These are phyloP conservation scores for Trichechus manatus DNA, from an alignment of 2,113 vertebrate species.

Conservation along the genomic window DNA sequence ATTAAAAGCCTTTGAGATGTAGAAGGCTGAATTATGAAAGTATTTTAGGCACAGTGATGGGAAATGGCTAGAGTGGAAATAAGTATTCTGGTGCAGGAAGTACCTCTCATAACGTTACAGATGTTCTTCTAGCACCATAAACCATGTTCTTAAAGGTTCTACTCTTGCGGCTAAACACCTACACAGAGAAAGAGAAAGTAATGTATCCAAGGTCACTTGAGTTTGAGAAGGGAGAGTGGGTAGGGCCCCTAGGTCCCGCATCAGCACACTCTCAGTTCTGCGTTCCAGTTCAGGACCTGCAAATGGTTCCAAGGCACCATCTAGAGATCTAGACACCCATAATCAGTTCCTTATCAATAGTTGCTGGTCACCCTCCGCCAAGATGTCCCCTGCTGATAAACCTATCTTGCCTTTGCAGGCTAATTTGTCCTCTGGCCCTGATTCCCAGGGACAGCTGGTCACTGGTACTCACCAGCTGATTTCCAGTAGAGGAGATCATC, in stretches of 20 bases:
- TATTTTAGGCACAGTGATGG: background rate
- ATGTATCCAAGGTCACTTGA: background rate
- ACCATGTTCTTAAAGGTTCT: background rate
- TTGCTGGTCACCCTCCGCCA: background rate
- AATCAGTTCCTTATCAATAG: background rate
- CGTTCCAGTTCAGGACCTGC: slow-evolving; percentile 15
- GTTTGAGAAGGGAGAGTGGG: background rate
- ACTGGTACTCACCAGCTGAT: background rate
- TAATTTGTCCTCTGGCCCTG: background rate
- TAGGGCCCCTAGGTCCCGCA: background rate
- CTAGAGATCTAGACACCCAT: background rate
- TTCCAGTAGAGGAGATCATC: background rate
- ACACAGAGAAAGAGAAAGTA: slow-evolving; percentile 40
- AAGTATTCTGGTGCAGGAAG: background rate
- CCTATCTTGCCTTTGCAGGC: background rate
- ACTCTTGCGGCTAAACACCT: background rate
- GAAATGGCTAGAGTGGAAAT: background rate
- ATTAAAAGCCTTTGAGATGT: slow-evolving; percentile 7
- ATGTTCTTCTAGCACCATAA: background rate
- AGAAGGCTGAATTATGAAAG: slow-evolving; percentile 8
- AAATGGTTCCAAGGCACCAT: background rate
- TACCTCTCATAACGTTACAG: background rate
- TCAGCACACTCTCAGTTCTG: slow-evolving; percentile 19
- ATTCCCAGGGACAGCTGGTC: background rate
- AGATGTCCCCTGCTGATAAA: background rate